These are phyloP conservation scores for Hyposoter didymator DNA, from an alignment of 2,888 invertebrate genomes.

Conservation along the genomic window DNA sequence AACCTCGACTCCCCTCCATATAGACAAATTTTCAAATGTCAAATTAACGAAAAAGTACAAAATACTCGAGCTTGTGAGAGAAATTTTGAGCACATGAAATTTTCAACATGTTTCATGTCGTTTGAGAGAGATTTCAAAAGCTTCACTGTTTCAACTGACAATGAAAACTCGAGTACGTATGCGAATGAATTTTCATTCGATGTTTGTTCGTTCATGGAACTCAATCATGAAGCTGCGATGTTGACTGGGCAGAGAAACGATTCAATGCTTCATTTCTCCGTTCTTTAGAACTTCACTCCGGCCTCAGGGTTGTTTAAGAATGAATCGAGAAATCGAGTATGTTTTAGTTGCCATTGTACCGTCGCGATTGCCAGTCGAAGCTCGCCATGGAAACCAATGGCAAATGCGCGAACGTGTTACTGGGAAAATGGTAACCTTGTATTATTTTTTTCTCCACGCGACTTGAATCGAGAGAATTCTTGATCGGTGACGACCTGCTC, in stretches of 20 bases:
- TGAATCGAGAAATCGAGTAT: too few relatives aligned
- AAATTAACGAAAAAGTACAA: neutral
- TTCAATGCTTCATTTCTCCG: too few relatives aligned
- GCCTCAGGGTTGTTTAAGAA: too few relatives aligned
- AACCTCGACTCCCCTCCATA: neutral
- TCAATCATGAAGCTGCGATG: neutral
- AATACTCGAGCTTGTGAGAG: neutral
- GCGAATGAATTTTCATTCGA: neutral
- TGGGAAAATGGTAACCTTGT: neutral
- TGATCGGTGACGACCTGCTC: neutral
- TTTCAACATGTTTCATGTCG: neutral
- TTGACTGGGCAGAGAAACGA: neutral
- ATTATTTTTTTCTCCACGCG: neutral
- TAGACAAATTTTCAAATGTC: constrained; percentile 4
- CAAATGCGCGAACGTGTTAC: neutral
- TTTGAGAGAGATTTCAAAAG: neutral
- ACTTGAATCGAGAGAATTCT: neutral
- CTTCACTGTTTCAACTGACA: neutral
- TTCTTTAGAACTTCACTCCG: too few relatives aligned
- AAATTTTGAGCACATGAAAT: neutral
- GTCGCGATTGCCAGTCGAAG: neutral
- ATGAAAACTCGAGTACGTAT: neutral
- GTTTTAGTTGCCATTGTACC: too few relatives aligned
- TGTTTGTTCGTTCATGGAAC: neutral
- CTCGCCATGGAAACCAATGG: neutral